Evolutionary conservation across 2,888 invertebrate species (phyloP).

Genomic region (Malthinus flaveolus): DNA sequence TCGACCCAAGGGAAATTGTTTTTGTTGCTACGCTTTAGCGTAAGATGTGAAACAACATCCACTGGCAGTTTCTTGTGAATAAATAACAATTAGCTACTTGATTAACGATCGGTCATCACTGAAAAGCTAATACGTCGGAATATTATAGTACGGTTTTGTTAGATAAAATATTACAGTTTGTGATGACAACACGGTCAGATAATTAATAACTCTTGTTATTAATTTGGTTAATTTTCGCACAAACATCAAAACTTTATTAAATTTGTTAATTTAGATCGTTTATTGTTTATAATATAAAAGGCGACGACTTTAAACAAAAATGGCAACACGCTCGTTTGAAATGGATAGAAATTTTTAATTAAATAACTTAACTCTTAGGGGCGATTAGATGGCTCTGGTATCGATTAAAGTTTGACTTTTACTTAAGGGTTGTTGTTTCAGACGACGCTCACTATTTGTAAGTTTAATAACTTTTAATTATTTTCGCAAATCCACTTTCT

Average conservation of each 20-base stretch:
- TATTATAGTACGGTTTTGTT: constrained; percentile 4
- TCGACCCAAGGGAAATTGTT: too few species aligned
- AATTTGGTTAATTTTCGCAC: constrained; percentile 12
- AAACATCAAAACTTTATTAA: constrained; percentile 6
- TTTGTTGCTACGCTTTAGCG: background rate
- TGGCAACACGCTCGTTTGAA: too few species aligned
- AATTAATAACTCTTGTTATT: constrained; percentile 15
- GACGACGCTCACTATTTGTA: too few species aligned
- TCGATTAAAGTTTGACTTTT: too few species aligned
- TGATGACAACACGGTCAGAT: constrained; percentile 17
- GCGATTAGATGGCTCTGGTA: too few species aligned
- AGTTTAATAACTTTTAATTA: too few species aligned
- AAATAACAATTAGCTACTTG: constrained; percentile 18
- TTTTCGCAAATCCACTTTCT: too few species aligned
- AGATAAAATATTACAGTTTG: constrained; percentile 15
- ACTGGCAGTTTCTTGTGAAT: constrained; percentile 15
- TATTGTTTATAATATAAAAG: too few species aligned
- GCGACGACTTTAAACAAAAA: too few species aligned
- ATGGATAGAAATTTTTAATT: background rate
- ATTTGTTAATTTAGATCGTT: constrained; percentile 3
- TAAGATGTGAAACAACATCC: constrained; percentile 12
- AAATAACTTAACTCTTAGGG: background rate
- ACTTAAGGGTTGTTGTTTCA: too few species aligned
- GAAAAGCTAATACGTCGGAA: constrained; percentile 13
- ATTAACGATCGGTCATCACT: constrained; percentile 22